Evolutionary conservation across 2,797 vertebrate genomes (phyloP).

Genomic region (Sarcophilus harrisii): DNA sequence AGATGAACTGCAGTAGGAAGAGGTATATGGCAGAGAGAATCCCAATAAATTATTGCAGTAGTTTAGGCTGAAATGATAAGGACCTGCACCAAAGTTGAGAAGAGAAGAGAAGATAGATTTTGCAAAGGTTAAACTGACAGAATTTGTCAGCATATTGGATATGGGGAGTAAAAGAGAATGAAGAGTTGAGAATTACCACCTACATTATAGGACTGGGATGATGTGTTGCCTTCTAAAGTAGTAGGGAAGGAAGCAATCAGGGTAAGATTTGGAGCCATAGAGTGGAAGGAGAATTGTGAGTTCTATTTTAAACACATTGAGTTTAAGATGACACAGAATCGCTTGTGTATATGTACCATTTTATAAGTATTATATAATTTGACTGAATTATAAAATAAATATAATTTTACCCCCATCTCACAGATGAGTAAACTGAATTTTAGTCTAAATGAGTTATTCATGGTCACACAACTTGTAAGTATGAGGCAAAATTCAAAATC

Average conservation of each 20-base stretch:
- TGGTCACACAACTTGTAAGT: not conserved
- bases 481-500: not conserved
- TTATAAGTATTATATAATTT: not conserved
- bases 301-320: not conserved
- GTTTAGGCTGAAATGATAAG: not conserved
- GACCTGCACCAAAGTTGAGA: not conserved
- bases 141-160: not conserved
- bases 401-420: not conserved
- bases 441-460: not conserved
- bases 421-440: not conserved
- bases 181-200: not conserved
- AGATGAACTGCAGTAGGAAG: not conserved
- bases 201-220: not conserved
- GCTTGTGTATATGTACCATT: not conserved
- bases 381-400: not conserved
- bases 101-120: not conserved
- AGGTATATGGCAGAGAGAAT: not conserved
- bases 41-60: not conserved
- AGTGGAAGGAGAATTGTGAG: not conserved
- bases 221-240: not conserved
- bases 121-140: not conserved
- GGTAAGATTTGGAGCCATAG: not conserved
- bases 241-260: not conserved
- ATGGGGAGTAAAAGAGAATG: not conserved
- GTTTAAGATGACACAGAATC: constrained; percentile 1